A percentile compares a stretch with the other conserved stretches of the same genome.
phyloP scores from a whole-genome alignment of 2,797 vertebrate genomes.

The Gastrophryne carolinensis region DNA sequence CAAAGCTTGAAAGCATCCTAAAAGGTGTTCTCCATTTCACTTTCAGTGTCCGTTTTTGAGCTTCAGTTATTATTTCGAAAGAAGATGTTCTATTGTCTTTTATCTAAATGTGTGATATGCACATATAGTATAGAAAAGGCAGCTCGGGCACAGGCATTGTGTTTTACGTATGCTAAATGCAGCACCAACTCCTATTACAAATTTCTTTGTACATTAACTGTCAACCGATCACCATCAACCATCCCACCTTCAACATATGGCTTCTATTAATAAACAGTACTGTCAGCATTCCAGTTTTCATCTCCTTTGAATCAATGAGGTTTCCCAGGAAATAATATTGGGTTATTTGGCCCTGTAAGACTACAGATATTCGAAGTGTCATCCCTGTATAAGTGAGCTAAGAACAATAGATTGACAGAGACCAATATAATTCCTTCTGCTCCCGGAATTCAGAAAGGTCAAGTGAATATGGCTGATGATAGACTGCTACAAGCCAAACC shows the following conservation, averaged over 20 bases:
- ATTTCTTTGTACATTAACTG: no score
- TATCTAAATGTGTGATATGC: no score
- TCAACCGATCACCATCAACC: neutral
- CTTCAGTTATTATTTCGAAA: no score
- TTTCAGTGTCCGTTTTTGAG: no score
- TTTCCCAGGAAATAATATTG: neutral
- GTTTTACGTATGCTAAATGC: no score
- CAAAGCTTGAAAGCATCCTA: no score
- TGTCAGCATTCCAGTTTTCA: neutral
- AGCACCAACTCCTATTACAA: no score
- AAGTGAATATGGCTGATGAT: neutral
- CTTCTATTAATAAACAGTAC: slow-evolving; percentile 3
- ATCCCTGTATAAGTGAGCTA: neutral
- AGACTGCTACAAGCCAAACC: neutral
- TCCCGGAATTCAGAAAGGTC: neutral
- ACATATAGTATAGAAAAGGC: no score
- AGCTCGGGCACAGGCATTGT: no score
- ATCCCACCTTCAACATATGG: neutral
- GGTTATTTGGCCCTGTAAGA: neutral
- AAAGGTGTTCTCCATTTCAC: no score
- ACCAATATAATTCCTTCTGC: neutral
- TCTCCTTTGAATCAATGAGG: neutral
- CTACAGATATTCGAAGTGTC: neutral
- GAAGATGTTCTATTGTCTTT: no score
- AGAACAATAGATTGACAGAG: slow-evolving; percentile 36